These are phyloP conservation scores for Adelognathus sp. DNA, from an alignment of 2,888 invertebrate species.

Conservation along the genomic window DNA sequence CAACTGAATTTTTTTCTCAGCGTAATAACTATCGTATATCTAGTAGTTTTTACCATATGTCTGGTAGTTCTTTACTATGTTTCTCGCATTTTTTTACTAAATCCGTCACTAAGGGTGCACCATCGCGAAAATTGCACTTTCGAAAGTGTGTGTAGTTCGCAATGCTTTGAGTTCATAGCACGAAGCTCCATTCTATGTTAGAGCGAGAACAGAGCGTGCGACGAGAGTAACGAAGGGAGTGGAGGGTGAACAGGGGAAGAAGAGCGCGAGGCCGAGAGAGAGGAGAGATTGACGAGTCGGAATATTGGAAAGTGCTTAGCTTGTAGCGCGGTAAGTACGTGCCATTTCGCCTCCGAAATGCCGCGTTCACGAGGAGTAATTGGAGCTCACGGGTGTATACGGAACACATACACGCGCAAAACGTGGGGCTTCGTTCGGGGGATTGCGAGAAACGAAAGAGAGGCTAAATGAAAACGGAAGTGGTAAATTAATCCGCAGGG, in stretches of 20 bases:
- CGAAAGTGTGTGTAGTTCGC: not conserved
- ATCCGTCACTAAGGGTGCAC: not conserved
- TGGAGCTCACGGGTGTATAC: slow-evolving; percentile 32
- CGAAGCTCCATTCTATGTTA: not conserved
- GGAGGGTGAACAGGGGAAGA: not conserved
- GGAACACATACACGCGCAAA: no score
- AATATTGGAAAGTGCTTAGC: slow-evolving; percentile 51
- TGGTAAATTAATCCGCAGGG: slow-evolving; percentile 9
- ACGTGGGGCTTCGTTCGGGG: not conserved
- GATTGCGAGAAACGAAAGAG: slow-evolving; percentile 24
- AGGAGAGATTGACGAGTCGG: slow-evolving; percentile 37
- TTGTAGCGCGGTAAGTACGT: slow-evolving; percentile 40
- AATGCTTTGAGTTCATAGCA: not conserved
- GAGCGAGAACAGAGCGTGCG: not conserved
- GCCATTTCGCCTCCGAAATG: slow-evolving; percentile 38
- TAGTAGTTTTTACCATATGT: no score
- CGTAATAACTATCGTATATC: no score
- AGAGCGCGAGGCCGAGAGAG: not conserved
- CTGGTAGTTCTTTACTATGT: no score
- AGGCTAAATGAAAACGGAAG: slow-evolving; percentile 26
- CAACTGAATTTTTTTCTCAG: no score
- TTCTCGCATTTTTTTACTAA: no score
- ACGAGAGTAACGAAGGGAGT: not conserved
- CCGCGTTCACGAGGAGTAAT: slow-evolving; percentile 45
- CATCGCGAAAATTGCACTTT: not conserved